phyloP scores from a whole-genome alignment of 2,888 invertebrate species.

The Mallateleia sp. region DNA sequence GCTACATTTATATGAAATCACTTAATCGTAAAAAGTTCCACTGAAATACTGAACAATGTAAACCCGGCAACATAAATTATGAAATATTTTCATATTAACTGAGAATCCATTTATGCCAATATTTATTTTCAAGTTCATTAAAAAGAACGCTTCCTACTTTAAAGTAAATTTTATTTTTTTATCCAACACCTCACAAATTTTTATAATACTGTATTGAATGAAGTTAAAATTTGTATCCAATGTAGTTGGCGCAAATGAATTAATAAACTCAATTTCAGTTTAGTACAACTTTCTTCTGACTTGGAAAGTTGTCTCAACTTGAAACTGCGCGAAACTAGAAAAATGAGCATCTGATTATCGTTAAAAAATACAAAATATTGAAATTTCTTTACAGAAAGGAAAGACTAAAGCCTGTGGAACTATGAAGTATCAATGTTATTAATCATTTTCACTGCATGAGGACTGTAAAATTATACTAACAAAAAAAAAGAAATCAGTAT shows the following conservation, averaged over 20 bases:
- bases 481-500: conserved; percentile 36
- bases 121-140: no score
- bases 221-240: conserved; percentile 37
- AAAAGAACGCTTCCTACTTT: no score
- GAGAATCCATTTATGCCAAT: no score
- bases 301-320: conserved; percentile 47
- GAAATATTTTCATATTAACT: no score
- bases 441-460: background rate
- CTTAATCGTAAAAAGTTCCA: no score
- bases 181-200: conserved; percentile 23
- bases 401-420: conserved; percentile 26
- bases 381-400: conserved; percentile 48
- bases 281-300: conserved; percentile 57
- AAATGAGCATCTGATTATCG: conserved; percentile 42
- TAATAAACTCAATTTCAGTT: conserved; percentile 69
- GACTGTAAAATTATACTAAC: background rate
- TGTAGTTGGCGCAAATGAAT: conserved; percentile 55
- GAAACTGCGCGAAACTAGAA: conserved; percentile 42
- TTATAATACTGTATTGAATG: conserved; percentile 15
- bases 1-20: no score
- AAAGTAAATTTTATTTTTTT: background rate
- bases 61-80: no score
- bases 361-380: conserved; percentile 17
- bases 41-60: no score
- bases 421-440: conserved; percentile 18